Evolutionary conservation across 2,888 invertebrate species (phyloP), one percentile per base, ranked within the genome.

Genomic region (Ormyrus labotus): DNA sequence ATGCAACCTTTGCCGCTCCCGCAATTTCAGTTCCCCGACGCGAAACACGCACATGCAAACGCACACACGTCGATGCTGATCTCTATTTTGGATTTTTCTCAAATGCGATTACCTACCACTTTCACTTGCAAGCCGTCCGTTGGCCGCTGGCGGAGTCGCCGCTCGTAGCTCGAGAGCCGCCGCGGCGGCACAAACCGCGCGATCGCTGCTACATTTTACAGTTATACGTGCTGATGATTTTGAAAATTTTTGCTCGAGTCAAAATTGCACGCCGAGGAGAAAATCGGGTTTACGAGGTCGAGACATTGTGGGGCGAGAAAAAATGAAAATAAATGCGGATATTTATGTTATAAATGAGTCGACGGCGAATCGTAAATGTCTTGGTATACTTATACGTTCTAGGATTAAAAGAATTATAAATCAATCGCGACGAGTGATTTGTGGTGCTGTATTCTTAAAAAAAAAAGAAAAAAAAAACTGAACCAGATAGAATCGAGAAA

Each of bases 21-120:
- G 47, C n/a, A 75, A 75, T 68, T 68, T 68, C 34, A 34, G 34
- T 34, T 34, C 34, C 61, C 53, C 48, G 68, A 6, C 10, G 6
- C 34, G 2, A 34, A 34, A 9, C 47, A 19, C 19, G 57, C 8
- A 10, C 13, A 9, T 9, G 9, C 19, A 34, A 4, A 58, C 13
- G 55, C 73, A 57, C 10, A 45, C 55, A 55, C 51, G 53, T 13
- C 34, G 60, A 19, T 6, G 73, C 78, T 74, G 78, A 81, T 81
- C 81, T 81, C 81, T 78, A 81, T 81, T 81, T 81, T 68, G 53
- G 72, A 78, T 78, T 81, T 81, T 81, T 81, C 78, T 81, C 70
- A 69, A 81, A 69, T 61, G 13, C 77, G 60, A 81, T 74, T 77
- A 69, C 34, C 68, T 57, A 58, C 69, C 69, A 81, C 81, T 81